phyloP scores from a whole-genome alignment of 2,113 vertebrate species.

The Vimba vimba region DNA sequence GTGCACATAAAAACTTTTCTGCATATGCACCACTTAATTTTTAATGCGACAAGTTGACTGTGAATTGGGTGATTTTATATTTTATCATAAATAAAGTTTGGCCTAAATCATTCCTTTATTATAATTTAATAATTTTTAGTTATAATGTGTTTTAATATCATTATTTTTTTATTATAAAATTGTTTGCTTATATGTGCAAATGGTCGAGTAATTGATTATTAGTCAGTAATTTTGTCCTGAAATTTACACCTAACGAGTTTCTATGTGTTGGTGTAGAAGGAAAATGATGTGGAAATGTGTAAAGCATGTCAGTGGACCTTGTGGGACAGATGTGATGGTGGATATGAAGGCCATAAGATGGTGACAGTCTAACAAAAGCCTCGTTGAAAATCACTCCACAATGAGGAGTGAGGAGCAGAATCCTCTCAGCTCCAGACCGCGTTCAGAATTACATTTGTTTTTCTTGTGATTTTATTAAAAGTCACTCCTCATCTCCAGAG shows the following conservation, averaged over 20 bases:
- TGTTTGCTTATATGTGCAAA: background rate
- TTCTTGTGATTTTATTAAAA: constrained; percentile 98
- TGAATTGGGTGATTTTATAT: background rate
- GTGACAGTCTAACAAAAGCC: constrained; percentile 59
- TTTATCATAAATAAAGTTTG: background rate
- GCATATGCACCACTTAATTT: background rate
- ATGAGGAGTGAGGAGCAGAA: constrained; percentile 64
- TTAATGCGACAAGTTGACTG: background rate
- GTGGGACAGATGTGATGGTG: constrained; percentile 1
- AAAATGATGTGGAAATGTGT: background rate
- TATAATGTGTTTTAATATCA: background rate
- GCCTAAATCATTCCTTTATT: background rate
- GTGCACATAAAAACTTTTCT: background rate
- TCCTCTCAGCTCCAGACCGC: constrained; percentile 85
- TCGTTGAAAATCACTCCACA: constrained; percentile 48
- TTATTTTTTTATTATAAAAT: background rate
- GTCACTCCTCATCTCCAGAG: constrained; percentile 93
- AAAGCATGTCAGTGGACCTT: background rate
- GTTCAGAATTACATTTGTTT: constrained; percentile 98
- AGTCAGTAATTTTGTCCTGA: background rate
- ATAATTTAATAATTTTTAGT: background rate
- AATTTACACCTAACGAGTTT: background rate
- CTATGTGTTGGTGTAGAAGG: background rate
- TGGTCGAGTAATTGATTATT: background rate
- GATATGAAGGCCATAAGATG: constrained; percentile 64